phyloP scores from a whole-genome alignment of 2,888 invertebrate species.

The Tanytarsus gracilentus region DNA sequence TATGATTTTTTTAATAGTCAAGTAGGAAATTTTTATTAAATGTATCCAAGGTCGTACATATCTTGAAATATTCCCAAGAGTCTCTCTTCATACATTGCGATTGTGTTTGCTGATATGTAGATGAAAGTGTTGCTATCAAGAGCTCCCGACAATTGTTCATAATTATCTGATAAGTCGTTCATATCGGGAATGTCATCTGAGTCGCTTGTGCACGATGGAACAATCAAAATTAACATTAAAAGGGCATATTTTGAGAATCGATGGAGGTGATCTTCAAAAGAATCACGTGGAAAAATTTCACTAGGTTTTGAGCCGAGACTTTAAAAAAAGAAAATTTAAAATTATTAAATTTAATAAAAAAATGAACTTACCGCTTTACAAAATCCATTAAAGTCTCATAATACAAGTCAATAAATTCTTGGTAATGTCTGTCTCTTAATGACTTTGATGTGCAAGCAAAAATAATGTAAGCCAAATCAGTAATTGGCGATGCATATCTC shows the following conservation, averaged over 20 bases:
- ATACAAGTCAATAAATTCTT: conserved; percentile 35
- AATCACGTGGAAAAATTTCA: conserved; percentile 34
- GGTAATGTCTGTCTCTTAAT: conserved; percentile 35
- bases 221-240: conserved; percentile 36
- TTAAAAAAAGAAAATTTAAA: not conserved
- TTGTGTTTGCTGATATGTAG: not conserved
- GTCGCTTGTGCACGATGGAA: conserved; percentile 37
- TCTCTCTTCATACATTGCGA: conserved; percentile 32
- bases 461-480: conserved; percentile 38
- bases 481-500: conserved; percentile 38
- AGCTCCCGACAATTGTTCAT: not conserved
- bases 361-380: conserved; percentile 28
- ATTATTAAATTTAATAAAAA: not conserved
- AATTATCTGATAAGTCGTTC: conserved; percentile 32
- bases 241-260: conserved; percentile 36
- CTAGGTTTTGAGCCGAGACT: conserved; percentile 36
- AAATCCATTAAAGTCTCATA: conserved; percentile 34
- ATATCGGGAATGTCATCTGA: conserved; percentile 37
- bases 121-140: not conserved
- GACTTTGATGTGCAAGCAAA: conserved; percentile 36
- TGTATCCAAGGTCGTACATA: conserved; percentile 35
- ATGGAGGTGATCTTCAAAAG: conserved; percentile 35
- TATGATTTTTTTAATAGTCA: too few relatives aligned
- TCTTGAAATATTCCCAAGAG: conserved; percentile 37
- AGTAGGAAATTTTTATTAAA: too few relatives aligned